Conservation (phyloP, 1,140 invertebrate species). For the Apolygus lucorum region DNA sequence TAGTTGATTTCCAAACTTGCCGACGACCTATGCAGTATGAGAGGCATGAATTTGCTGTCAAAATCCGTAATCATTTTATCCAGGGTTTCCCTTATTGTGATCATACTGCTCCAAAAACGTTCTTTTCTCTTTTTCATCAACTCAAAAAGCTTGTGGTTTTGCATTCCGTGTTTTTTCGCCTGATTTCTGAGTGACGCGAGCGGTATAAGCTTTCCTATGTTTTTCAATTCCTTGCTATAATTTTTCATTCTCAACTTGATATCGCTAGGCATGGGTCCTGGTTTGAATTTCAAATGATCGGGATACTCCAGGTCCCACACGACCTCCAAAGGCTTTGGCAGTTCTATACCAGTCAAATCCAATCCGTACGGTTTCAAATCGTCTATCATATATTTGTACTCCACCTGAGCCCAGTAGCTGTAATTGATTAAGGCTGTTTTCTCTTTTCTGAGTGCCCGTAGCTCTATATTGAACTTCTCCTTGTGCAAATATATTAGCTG, state of each 20-base stretch:
- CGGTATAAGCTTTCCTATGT: not conserved
- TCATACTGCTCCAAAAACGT: not conserved
- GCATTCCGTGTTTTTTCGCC: not conserved
- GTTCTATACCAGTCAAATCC: not conserved
- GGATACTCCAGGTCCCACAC: not conserved
- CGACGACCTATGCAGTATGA: not conserved
- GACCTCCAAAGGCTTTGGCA: not conserved
- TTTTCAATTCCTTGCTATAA: not conserved
- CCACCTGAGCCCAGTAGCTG: not conserved
- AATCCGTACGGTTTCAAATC: not conserved
- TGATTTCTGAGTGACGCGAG: not conserved
- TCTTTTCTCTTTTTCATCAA: not conserved
- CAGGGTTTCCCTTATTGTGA: not conserved
- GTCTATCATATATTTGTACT: not conserved
- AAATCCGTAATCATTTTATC: not conserved
- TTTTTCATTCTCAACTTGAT: not conserved
- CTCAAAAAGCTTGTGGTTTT: not conserved
- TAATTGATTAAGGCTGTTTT: not conserved
- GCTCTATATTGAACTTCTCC: not conserved
- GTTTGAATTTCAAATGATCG: not conserved
- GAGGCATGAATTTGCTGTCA: not conserved
- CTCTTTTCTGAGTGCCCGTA: not conserved
- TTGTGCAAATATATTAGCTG: not conserved
- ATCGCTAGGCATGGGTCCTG: not conserved
- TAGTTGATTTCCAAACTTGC: not conserved